Percentiles rank a stretch among this genome's conserved stretches.
Conservation (phyloP, 2,888 invertebrate genomes). For the Agonopterix subpropinquella region DNA sequence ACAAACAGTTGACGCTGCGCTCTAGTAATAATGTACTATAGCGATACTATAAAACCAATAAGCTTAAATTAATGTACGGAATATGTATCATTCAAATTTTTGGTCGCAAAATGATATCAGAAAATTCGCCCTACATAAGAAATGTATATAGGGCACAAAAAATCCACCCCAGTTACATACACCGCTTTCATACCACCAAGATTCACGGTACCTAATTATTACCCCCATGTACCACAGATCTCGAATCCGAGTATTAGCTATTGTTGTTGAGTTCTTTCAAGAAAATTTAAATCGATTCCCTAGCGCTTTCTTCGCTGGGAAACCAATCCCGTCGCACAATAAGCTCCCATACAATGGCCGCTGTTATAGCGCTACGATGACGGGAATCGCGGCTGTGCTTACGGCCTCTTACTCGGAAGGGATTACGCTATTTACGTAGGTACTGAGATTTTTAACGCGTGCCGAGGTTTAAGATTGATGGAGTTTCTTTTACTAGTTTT, state of each 20-base stretch:
- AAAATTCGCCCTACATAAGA: too few species aligned
- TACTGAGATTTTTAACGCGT: background rate
- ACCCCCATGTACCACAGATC: conserved; percentile 40
- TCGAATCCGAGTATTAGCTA: conserved; percentile 55
- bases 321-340: conserved; percentile 70
- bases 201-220: conserved; percentile 28
- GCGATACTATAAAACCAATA: too few species aligned
- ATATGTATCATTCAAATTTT: too few species aligned
- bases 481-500: too few species aligned
- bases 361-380: conserved; percentile 49
- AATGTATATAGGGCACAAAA: too few species aligned
- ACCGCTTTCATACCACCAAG: background rate
- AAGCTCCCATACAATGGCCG: conserved; percentile 56
- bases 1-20: too few species aligned
- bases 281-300: conserved; percentile 70
- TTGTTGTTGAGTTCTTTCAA: conserved; percentile 61
- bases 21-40: too few species aligned
- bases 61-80: too few species aligned
- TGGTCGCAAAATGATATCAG: too few species aligned
- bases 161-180: too few species aligned
- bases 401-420: conserved; percentile 41
- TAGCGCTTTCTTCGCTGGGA: conserved; percentile 52
- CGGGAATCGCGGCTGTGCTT: conserved; percentile 50
- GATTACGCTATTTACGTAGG: conserved; percentile 60
- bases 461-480: too few species aligned